phyloP scores from a whole-genome alignment of 2,797 vertebrate genomes.

The Antennarius maculatus region DNA sequence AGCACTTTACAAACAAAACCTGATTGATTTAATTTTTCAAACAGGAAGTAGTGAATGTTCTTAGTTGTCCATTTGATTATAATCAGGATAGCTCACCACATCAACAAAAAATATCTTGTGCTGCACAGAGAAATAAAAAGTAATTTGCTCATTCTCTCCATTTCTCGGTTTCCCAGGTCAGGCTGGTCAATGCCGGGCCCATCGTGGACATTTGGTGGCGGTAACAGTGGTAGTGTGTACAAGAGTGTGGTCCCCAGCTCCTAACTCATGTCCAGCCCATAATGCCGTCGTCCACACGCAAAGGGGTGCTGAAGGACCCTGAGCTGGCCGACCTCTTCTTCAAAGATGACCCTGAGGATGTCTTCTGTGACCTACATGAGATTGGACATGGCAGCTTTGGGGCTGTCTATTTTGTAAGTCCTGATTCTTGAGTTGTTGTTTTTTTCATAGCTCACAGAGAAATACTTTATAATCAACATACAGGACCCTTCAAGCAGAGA shows the following conservation, averaged over 20 bases:
- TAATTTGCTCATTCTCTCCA: constrained; percentile 2
- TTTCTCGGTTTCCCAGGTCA: constrained; percentile 74
- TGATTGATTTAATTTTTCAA: not conserved
- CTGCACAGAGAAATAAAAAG: not conserved
- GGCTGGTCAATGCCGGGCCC: constrained; percentile 81
- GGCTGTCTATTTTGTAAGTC: constrained; percentile 97
- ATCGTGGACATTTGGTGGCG: constrained; percentile 70
- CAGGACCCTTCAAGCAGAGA: too few relatives aligned
- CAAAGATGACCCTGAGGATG: constrained; percentile 97
- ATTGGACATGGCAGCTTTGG: constrained; percentile 99
- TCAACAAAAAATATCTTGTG: constrained; percentile 6
- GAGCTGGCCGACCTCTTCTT: constrained; percentile 93
- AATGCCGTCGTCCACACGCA: constrained; percentile 88
- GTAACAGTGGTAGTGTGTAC: constrained; percentile 82
- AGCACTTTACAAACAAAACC: too few relatives aligned
- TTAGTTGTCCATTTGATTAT: not conserved
- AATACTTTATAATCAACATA: too few relatives aligned
- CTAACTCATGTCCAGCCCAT: constrained; percentile 74
- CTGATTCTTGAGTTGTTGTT: not conserved
- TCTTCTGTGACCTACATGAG: constrained; percentile 96
- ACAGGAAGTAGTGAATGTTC: not conserved
- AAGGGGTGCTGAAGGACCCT: constrained; percentile 91
- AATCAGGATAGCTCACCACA: not conserved
- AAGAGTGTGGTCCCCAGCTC: constrained; percentile 70
- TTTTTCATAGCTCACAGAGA: too few relatives aligned